Base-by-base conservation (phyloP, 1,140 invertebrate genomes). In the Pectinophora gossypiella region DNA sequence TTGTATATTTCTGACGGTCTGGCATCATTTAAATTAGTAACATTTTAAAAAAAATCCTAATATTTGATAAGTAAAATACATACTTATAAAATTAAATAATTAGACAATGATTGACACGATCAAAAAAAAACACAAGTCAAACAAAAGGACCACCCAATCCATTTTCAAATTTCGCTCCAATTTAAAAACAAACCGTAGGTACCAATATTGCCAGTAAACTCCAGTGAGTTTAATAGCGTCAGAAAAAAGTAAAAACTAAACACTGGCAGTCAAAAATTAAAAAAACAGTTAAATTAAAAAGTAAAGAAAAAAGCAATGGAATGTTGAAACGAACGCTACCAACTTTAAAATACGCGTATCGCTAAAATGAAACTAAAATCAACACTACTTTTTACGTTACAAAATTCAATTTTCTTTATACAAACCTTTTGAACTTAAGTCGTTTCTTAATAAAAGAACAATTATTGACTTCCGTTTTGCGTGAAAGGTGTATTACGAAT, bases 321-420 rank as follows among this genome's bases (percentile, higher is more conserved):
- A 85, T 85, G 72, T 85, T 75, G 72, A 74, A 78, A 80, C 61
- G 65, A 69, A 72, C 64, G 81, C 82, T 85, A 83, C 82, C 79
- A 85, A 76, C 73, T 77, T 79, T 64, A 57, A n/a, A 74, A 83
- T 81, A 83, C 79, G 71, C 70, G 64, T 68, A 64, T 40, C 19
- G 45, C 36, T 64, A 56, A 54, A 46, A 55, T 52, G 19, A 20
- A 20, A 44, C 2, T 50, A 35, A 72, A 67, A 57, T 67, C 51
- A 64, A 55, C 72, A 59, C 60, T 81, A 78, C 65, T 57, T 27
- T 52, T 45, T 57, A 56, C 19, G 47, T n/a, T 18, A 55, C 72
- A 76, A 60, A 72, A 69, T 46, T 53, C 56, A 65, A 43, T 71
- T 75, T 72, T 40, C n/a, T 43, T 54, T 42, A 19, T 3, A 19